A percentile compares a stretch with the other conserved stretches of the same genome.
Conservation (phyloP, 1,140 invertebrate species). For the Zophobas morio region DNA sequence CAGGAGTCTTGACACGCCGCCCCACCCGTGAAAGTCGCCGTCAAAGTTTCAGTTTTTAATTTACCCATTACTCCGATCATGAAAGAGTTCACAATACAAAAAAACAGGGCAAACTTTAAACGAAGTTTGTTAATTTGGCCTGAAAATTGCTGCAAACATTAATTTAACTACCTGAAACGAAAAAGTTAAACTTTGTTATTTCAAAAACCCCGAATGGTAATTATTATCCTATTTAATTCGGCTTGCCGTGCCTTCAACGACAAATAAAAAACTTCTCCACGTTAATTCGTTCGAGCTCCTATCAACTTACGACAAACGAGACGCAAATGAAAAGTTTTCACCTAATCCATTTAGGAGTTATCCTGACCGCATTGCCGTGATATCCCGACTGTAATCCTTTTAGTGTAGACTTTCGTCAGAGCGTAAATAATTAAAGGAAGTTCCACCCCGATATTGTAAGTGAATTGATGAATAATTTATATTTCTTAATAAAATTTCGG, state of each 20-base stretch:
- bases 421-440: slow-evolving; percentile 39
- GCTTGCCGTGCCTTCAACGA: background rate
- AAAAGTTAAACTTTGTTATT: slow-evolving; percentile 2
- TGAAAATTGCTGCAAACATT: slow-evolving; percentile 1
- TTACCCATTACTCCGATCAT: background rate
- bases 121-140: slow-evolving; percentile 1
- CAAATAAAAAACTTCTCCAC: background rate
- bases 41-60: slow-evolving; percentile 13
- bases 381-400: slow-evolving; percentile 26
- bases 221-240: slow-evolving; percentile 1
- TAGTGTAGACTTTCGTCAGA: slow-evolving; percentile 25
- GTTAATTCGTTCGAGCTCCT: background rate
- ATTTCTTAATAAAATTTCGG: slow-evolving; percentile 33
- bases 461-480: slow-evolving; percentile 40
- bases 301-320: background rate
- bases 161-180: background rate
- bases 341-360: background rate
- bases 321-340: slow-evolving; percentile 21
- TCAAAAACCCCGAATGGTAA: slow-evolving; percentile 1
- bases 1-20: too few relatives aligned
- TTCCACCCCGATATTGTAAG: background rate
- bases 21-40: too few relatives aligned
- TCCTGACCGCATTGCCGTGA: slow-evolving; percentile 13
- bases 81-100: background rate
- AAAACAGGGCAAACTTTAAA: background rate